Evolutionary conservation across 2,797 vertebrate genomes (phyloP).

Genomic region (Odontamblyopus lacepedii): DNA sequence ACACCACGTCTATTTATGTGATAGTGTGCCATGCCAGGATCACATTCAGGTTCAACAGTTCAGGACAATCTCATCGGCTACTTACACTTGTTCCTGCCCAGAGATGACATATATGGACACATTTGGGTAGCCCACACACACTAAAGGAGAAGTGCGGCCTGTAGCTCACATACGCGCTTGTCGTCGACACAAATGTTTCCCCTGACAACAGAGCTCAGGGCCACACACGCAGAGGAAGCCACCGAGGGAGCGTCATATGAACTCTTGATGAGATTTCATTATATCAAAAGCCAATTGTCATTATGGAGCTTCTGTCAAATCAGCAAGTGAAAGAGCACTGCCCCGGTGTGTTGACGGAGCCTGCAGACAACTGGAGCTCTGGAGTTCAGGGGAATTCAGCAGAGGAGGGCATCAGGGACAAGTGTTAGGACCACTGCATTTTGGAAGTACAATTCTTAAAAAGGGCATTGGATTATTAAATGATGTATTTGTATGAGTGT

Average conservation of each 20-base stretch:
- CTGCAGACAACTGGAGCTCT: conserved; percentile 65
- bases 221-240: conserved; percentile 75
- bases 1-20: conserved; percentile 57
- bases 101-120: conserved; percentile 59
- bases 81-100: conserved; percentile 58
- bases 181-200: conserved; percentile 67
- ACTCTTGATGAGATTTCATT: conserved; percentile 67
- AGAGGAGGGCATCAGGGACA: conserved; percentile 13
- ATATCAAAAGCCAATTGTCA: conserved; percentile 70
- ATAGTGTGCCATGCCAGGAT: conserved; percentile 59
- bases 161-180: conserved; percentile 49
- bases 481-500: too few species aligned
- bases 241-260: conserved; percentile 48
- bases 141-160: conserved; percentile 35
- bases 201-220: conserved; percentile 49
- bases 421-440: conserved; percentile 18
- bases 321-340: conserved; percentile 43
- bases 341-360: conserved; percentile 46
- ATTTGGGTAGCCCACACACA: conserved; percentile 52
- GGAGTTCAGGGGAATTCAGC: conserved; percentile 40
- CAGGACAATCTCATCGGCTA: conserved; percentile 52
- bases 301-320: conserved; percentile 60
- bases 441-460: not conserved
- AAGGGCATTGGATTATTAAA: too few species aligned
- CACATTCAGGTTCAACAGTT: conserved; percentile 81